Evolutionary conservation across 2,113 vertebrate species (phyloP), one percentile per base, ranked within the genome.

Genomic region (Coryphaenoides rupestris): DNA sequence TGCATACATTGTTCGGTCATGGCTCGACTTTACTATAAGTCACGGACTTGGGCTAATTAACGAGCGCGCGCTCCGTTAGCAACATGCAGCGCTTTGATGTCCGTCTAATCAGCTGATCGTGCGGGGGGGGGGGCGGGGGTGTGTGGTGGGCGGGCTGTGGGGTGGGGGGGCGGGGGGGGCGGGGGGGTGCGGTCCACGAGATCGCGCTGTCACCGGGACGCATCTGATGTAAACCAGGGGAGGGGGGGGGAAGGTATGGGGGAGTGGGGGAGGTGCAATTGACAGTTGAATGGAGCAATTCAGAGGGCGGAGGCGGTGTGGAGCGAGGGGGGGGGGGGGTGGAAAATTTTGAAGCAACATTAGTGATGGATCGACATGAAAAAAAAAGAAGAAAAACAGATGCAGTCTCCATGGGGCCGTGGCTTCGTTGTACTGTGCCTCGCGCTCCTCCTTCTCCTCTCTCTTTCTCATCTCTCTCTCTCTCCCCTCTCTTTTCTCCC

Each of bases 311-410:
- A 87, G 86, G 88, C 82, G 82, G 89, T 33, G 24, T 3, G 46
- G 21, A 54, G 64, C 57, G 46, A 80, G 80, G 91, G 89, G 88
- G 87, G 88, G 83, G 81, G 89, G 89, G 92, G 59, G 92, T 88
- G 90, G 22, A 14, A 80, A 79, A 93, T 95, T 96, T 96, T 95
- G 94, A 98, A 95, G 94, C 92, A 87, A n/a, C 93, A 95, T 98
- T 98, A 96, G 98, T 93, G 94, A 93, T 96, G 95, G n/a, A 98
- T 99, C 95, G n/a, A 98, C 94, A 99, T 95, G 94, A 98, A n/a
- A n/a, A n/a, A n/a, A n/a, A n/a, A n/a, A n/a, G n/a, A n/a, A n/a
- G n/a, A n/a, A n/a, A n/a, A 98, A 95, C 94, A 91, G 93, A 94
- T 95, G 93, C 92, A 93, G 92, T 92, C 96, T 95, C 95, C n/a